phyloP scores from a whole-genome alignment of 2,888 invertebrate genomes.

The Ornithoptera priamus region DNA sequence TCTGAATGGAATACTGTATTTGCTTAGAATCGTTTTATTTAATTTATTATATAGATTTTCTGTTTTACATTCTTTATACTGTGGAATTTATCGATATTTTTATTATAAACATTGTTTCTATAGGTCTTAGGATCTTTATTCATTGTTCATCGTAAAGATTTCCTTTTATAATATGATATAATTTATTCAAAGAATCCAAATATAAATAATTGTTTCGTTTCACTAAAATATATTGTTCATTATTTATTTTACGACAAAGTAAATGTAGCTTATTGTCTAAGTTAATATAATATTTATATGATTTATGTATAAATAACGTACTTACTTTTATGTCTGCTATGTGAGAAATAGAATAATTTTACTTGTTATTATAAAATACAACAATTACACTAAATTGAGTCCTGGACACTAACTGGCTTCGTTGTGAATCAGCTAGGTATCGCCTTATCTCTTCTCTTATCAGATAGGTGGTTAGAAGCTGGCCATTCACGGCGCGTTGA shows the following conservation, averaged over 20 bases:
- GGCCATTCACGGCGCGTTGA: constrained; percentile 37
- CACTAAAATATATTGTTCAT: background rate
- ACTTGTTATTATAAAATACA: constrained; percentile 1
- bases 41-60: background rate
- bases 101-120: too few relatives aligned
- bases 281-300: background rate
- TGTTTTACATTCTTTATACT: too few relatives aligned
- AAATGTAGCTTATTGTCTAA: background rate
- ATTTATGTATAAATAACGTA: background rate
- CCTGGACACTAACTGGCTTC: constrained; percentile 22
- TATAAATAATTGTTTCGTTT: background rate
- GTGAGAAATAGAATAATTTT: background rate
- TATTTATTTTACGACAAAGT: background rate
- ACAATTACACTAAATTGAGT: constrained; percentile 6
- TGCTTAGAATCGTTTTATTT: background rate
- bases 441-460: constrained; percentile 69
- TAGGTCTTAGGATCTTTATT: too few relatives aligned
- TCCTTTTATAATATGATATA: background rate
- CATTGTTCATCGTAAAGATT: too few relatives aligned
- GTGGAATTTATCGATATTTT: too few relatives aligned
- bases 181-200: background rate
- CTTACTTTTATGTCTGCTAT: background rate
- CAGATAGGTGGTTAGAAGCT: constrained; percentile 56
- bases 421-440: constrained; percentile 65
- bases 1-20: background rate